Evolutionary conservation across 2,113 vertebrate species (phyloP).

Genomic region (Marmota monax): DNA sequence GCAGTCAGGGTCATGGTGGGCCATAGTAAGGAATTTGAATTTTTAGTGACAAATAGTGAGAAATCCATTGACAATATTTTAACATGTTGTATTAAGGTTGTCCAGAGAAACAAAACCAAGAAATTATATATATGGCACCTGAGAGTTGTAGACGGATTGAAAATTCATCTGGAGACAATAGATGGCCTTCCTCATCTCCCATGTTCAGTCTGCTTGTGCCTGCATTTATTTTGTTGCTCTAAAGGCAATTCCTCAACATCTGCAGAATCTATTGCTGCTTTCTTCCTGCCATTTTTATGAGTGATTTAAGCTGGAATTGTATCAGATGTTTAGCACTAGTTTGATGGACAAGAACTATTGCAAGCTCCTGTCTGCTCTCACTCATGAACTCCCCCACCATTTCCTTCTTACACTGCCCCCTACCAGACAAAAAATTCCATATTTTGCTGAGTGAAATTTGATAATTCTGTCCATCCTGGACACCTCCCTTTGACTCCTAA

Average conservation of each 20-base stretch:
- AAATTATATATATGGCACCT: neutral
- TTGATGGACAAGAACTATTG: neutral
- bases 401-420: neutral
- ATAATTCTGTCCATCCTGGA: neutral
- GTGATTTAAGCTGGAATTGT: neutral
- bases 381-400: neutral
- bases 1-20: neutral
- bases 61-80: neutral
- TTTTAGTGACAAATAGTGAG: neutral
- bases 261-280: neutral
- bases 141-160: neutral
- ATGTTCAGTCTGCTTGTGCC: neutral
- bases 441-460: neutral
- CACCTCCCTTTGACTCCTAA: neutral
- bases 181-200: neutral
- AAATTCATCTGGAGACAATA: neutral
- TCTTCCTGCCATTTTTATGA: constrained; percentile 31
- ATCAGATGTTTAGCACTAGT: neutral
- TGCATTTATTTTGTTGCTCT: constrained; percentile 37
- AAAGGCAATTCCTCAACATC: neutral
- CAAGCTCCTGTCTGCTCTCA: neutral
- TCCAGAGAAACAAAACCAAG: neutral
- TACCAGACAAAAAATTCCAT: neutral
- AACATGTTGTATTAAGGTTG: neutral
- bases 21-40: neutral